Base-by-base conservation (phyloP, 2,888 invertebrate species). In the Smittia aterrima region DNA sequence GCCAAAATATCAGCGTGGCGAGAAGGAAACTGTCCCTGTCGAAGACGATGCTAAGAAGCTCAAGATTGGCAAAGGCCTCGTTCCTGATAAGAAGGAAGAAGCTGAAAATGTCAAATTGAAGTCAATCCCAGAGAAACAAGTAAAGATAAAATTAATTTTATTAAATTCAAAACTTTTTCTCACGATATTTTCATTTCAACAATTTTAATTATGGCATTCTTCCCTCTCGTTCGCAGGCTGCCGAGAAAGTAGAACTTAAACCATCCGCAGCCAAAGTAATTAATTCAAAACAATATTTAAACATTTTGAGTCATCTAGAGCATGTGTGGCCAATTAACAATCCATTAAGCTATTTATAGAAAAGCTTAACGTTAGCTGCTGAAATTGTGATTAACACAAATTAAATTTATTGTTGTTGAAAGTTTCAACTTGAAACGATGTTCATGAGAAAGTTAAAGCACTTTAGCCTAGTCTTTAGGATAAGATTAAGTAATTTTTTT, bases 261-360 rank as follows among this genome's bases (percentile, higher is more conserved):
- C 74, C 74, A n/a, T 75, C 77, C 72, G 80, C 81, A 24, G 77
- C 83, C 77, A 83, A 83, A 83, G 83, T 83, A 83, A 82, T 76
- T 76, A 32, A 41, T 68, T 47, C 32, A 18, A 38, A 25, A 20
- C 58, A 40, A 27, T 58, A 38, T 32, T 53, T 54, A 41, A 47
- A 22, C 62, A 22, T 47, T 47, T 64, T 64, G n/a, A 24, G 4
- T n/a, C 24, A 64, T 4, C 27, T 47, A 47, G 47, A 47, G 16
- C 16, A n/a, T 16, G 47, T 47, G 47, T 47, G 47, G 47, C 47
- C 47, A 53, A 58, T 66, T 68, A 66, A 40, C n/a, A 71, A 47
- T 16, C n/a, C 47, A 47, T 47, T 47, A 47, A 47, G 16, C 6
- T 72, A 32, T 66, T 76, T 71, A 47, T 47, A 47, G 16, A n/a